Evolutionary conservation across 2,888 invertebrate species (phyloP), one percentile per base, ranked within the genome.

Genomic region (Lypha dubia): DNA sequence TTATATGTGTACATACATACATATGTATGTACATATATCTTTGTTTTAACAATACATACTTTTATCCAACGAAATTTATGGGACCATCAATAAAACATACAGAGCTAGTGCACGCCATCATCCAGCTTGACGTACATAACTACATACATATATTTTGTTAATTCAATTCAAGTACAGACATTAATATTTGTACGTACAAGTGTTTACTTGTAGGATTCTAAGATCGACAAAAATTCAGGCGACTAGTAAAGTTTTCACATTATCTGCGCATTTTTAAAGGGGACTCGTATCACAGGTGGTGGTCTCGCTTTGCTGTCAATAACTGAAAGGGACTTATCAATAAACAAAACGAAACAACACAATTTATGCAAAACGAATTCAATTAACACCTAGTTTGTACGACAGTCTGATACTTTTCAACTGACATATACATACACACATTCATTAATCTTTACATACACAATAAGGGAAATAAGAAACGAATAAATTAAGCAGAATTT

Each of bases 301-400:
- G 81, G 84, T 84, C 84, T 70, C 17, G 20, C 38, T 49, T 58
- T 49, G 17, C 20, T 76, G 70, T 9, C 46, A 74, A 46, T 62
- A 62, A 65, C 35, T 38, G 15, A 11, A 60, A 41, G 49, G 44
- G 74, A 17, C 56, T 71, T 17, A 46, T 28, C 76, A 76, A 67
- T 74, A 83, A 84, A 76, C 71, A 79, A 83, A 84, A 84, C 77
- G 68, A 63, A 81, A 84, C 81, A 85, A 86, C 86, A 87, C 88
- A 88, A 89, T 89, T 90, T 91, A 92, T 91, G 91, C 92, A 92
- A 91, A 92, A 90, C 90, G 91, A 91, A 91, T 91, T 92, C 92
- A 91, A 92, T 91, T 91, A 92, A 92, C 91, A 91, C 91, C 91
- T 91, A 83, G 82, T 84, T 83, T 82, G 87, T 87, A 83, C 74